Percentiles rank a stretch among this genome's conserved stretches.
phyloP scores from a whole-genome alignment of 2,888 invertebrate species.

The Drosophila mettleri region DNA sequence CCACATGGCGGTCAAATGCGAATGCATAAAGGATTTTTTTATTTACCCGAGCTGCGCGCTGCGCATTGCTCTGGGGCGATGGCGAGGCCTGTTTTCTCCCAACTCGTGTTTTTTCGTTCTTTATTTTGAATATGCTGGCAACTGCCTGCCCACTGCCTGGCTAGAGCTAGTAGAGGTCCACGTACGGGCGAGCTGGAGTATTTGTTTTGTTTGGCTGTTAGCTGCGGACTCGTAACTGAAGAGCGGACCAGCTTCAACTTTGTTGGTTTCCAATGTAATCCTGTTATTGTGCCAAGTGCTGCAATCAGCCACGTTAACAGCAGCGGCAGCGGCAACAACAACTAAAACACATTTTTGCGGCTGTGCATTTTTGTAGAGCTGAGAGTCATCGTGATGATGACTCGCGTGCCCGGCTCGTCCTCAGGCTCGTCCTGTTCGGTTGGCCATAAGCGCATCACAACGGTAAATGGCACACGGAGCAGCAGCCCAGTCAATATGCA shows the following conservation, averaged over 20 bases:
- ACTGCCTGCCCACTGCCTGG: too few relatives aligned
- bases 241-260: conserved; percentile 20
- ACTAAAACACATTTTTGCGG: conserved; percentile 39
- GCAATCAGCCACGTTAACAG: conserved; percentile 64
- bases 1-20: conserved; percentile 40
- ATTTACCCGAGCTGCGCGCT: conserved; percentile 44
- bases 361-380: conserved; percentile 44
- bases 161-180: background rate
- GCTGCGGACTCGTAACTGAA: conserved; percentile 14
- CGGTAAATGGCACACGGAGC: conserved; percentile 52
- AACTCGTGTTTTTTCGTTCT: conserved; percentile 8
- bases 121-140: background rate
- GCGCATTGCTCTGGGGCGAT: conserved; percentile 18
- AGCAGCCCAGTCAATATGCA: conserved; percentile 62
- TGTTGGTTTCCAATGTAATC: conserved; percentile 60
- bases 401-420: conserved; percentile 24
- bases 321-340: conserved; percentile 18
- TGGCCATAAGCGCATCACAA: conserved; percentile 70
- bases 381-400: conserved; percentile 35
- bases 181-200: background rate
- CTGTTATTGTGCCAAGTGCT: conserved; percentile 68
- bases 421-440: conserved; percentile 13
- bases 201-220: conserved; percentile 39
- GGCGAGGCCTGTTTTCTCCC: conserved; percentile 20
- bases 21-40: conserved; percentile 63